A percentile compares a stretch with the other conserved stretches of the same genome.
Conservation (phyloP, 1,140 invertebrate genomes). For the Helicoverpa armigera region DNA sequence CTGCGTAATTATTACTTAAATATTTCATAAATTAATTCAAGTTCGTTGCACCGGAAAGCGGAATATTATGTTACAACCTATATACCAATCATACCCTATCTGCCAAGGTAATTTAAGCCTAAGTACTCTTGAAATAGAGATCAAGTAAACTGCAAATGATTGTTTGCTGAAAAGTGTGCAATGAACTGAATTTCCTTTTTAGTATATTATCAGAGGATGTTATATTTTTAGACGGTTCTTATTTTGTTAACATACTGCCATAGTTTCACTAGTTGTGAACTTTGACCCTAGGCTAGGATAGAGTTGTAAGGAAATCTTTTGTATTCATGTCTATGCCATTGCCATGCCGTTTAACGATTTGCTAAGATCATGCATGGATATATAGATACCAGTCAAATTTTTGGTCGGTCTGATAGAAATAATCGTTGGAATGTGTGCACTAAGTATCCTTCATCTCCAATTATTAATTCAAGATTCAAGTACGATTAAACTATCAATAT, state of each 20-base stretch:
- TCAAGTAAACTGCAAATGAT: background rate
- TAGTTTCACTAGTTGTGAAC: background rate
- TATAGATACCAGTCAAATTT: too few species aligned
- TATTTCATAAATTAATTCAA: slow-evolving; percentile 14
- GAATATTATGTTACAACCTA: slow-evolving; percentile 50
- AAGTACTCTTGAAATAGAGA: background rate
- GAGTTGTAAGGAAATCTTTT: background rate
- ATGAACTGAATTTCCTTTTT: slow-evolving; percentile 57
- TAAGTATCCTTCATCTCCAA: too few species aligned
- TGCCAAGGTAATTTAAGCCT: slow-evolving; percentile 10
- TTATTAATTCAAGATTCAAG: too few species aligned
- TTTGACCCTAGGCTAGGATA: background rate
- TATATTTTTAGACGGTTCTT: slow-evolving; percentile 45
- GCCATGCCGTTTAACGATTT: too few species aligned
- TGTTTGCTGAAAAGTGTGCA: slow-evolving; percentile 38
- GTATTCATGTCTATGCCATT: too few species aligned
- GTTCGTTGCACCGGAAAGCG: slow-evolving; percentile 45
- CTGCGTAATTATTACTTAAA: slow-evolving; percentile 19
- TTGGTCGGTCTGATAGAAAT: too few species aligned
- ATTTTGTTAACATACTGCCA: slow-evolving; percentile 28
- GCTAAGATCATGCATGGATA: too few species aligned
- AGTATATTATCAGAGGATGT: slow-evolving; percentile 51
- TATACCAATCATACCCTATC: background rate
- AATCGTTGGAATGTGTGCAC: too few species aligned
- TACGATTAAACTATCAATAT: too few species aligned